These are phyloP conservation scores for Gryon sp. DNA, from an alignment of 1,140 invertebrate genomes.

Conservation along the genomic window DNA sequence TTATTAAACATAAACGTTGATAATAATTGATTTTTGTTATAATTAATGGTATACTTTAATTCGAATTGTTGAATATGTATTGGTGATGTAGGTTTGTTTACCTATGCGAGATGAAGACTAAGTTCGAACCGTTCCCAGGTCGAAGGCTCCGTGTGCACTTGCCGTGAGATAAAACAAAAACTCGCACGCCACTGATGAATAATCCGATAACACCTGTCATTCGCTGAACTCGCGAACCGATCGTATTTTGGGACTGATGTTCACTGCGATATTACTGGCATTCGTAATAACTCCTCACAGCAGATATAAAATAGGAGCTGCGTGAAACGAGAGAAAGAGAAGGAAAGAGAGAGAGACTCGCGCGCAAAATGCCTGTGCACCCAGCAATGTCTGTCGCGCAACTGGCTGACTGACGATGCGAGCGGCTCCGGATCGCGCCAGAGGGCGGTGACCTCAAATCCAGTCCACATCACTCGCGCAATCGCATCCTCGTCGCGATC, in stretches of 20 bases:
- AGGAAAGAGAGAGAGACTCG: too few species aligned
- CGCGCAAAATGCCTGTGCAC: conserved; percentile 15
- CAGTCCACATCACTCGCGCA: conserved; percentile 32
- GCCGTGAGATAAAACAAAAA: conserved; percentile 44
- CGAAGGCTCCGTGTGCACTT: conserved; percentile 8
- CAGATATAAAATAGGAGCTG: conserved; percentile 20
- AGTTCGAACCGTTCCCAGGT: conserved; percentile 27
- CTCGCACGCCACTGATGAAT: conserved; percentile 56
- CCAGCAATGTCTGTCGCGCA: conserved; percentile 52
- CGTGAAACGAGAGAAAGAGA: too few species aligned
- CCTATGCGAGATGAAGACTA: conserved; percentile 47
- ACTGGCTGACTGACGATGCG: conserved; percentile 43
- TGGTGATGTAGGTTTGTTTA: conserved; percentile 21
- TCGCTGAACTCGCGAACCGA: conserved; percentile 39
- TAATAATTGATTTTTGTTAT: too few species aligned
- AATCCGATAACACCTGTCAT: conserved; percentile 53
- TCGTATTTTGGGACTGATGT: conserved; percentile 23
- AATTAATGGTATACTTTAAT: too few species aligned
- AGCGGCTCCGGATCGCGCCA: conserved; percentile 32
- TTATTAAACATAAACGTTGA: too few species aligned
- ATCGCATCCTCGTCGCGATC: conserved; percentile 7
- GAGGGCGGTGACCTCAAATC: conserved; percentile 61
- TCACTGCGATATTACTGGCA: conserved; percentile 28
- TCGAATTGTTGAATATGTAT: neutral
- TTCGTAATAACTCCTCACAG: conserved; percentile 25